Evolutionary conservation across 2,888 invertebrate genomes (phyloP).

Genomic region (Boloria euphrosyne): DNA sequence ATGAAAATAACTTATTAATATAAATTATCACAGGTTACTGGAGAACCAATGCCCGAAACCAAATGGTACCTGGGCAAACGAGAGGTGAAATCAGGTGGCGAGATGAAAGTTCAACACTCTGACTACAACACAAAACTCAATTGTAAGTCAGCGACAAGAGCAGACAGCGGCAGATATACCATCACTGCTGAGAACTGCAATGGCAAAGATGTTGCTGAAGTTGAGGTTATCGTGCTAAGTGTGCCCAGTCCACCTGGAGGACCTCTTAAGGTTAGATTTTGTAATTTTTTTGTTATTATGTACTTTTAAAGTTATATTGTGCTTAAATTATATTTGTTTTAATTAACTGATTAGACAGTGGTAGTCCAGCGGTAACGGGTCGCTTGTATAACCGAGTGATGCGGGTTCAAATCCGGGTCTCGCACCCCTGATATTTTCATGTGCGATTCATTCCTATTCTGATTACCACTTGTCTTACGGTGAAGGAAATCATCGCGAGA

Average conservation of each 20-base stretch:
- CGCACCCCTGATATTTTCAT: too few species aligned
- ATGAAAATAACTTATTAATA: neutral
- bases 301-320: neutral
- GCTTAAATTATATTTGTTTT: neutral
- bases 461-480: too few species aligned
- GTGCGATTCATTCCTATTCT: too few species aligned
- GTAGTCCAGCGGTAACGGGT: too few species aligned
- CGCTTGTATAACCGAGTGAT: too few species aligned
- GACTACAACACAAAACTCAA: conserved; percentile 93
- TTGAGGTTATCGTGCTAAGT: conserved; percentile 94
- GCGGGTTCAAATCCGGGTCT: too few species aligned
- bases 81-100: conserved; percentile 88
- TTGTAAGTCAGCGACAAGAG: conserved; percentile 89
- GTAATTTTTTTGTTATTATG: neutral
- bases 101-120: conserved; percentile 89
- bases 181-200: conserved; percentile 96
- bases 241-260: conserved; percentile 95
- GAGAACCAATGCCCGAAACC: conserved; percentile 96
- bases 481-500: too few species aligned
- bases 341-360: too few species aligned
- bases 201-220: conserved; percentile 96
- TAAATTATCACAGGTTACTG: conserved; percentile 77
- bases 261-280: conserved; percentile 87
- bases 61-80: conserved; percentile 93
- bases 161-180: conserved; percentile 95